These are phyloP conservation scores for Rhynchophorus ferrugineus DNA, from an alignment of 1,140 invertebrate genomes.

Conservation along the genomic window DNA sequence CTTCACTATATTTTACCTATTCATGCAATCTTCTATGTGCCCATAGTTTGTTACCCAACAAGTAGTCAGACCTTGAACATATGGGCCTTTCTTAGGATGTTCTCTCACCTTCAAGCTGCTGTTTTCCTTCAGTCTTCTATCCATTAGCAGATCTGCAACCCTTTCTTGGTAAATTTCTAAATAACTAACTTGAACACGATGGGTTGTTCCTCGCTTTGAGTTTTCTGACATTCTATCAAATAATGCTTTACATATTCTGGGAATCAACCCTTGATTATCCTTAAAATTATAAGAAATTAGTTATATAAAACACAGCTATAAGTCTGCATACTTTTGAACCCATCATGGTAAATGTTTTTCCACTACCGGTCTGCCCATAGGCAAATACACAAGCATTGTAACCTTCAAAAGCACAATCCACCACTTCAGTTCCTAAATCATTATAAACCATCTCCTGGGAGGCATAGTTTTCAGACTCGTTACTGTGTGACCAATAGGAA, in stretches of 20 bases:
- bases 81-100: constrained; percentile 80
- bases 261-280: constrained; percentile 78
- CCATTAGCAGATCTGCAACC: constrained; percentile 66
- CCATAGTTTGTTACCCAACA: constrained; percentile 80
- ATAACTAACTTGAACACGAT: constrained; percentile 74
- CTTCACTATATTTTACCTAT: constrained; percentile 22
- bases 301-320: not conserved
- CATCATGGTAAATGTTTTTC: constrained; percentile 99
- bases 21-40: constrained; percentile 64
- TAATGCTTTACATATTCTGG: constrained; percentile 73
- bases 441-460: constrained; percentile 81
- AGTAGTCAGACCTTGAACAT: constrained; percentile 80
- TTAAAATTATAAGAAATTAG: constrained; percentile 41
- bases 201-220: constrained; percentile 73
- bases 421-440: constrained; percentile 81
- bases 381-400: constrained; percentile 98
- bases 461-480: constrained; percentile 62
- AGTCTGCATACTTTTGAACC: constrained; percentile 60
- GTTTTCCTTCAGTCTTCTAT: constrained; percentile 10
- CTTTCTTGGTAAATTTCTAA: constrained; percentile 82
- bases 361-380: constrained; percentile 88
- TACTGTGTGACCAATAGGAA: constrained; percentile 82
- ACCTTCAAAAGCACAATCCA: constrained; percentile 90
- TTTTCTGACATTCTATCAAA: constrained; percentile 68
- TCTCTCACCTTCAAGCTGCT: constrained; percentile 66